These are phyloP conservation scores for Fabriciana adippe DNA, from an alignment of 2,888 invertebrate genomes.

Conservation along the genomic window DNA sequence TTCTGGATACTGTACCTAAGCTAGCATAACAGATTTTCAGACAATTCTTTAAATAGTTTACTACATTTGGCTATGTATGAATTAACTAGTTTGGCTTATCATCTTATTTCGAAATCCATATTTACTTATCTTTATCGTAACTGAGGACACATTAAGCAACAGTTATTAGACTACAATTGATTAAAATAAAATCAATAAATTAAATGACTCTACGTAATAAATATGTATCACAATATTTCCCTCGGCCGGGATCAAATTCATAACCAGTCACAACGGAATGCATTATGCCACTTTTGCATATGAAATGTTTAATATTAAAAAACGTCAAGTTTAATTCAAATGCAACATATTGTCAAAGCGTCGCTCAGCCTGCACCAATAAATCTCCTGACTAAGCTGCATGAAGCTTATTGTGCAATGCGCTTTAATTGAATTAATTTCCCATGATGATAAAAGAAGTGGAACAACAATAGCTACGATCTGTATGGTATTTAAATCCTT, in stretches of 20 bases:
- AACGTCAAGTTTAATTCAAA: too few species aligned
- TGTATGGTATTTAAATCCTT: constrained; percentile 54
- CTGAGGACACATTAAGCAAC: not conserved
- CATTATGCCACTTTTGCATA: too few species aligned
- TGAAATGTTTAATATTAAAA: too few species aligned
- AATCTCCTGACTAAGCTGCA: constrained; percentile 34
- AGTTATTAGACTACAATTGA: too few species aligned
- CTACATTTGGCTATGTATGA: constrained; percentile 20
- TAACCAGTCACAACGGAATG: too few species aligned
- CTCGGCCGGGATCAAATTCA: too few species aligned
- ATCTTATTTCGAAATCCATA: constrained; percentile 45
- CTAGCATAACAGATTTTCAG: not conserved
- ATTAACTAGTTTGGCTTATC: constrained; percentile 41
- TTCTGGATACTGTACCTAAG: too few species aligned
- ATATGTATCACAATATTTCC: too few species aligned
- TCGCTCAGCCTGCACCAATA: constrained; percentile 32
- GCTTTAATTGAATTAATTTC: constrained; percentile 67
- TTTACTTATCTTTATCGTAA: constrained; percentile 30
- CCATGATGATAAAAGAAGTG: constrained; percentile 57
- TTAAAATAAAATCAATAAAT: too few species aligned
- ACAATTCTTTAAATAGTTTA: too few species aligned
- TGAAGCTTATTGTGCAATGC: constrained; percentile 39
- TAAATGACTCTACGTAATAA: too few species aligned
- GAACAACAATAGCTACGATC: constrained; percentile 46
- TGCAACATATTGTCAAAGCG: constrained; percentile 19